Base-by-base conservation (phyloP, 2,888 invertebrate genomes). In the Thecocarcelia acutangulata region DNA sequence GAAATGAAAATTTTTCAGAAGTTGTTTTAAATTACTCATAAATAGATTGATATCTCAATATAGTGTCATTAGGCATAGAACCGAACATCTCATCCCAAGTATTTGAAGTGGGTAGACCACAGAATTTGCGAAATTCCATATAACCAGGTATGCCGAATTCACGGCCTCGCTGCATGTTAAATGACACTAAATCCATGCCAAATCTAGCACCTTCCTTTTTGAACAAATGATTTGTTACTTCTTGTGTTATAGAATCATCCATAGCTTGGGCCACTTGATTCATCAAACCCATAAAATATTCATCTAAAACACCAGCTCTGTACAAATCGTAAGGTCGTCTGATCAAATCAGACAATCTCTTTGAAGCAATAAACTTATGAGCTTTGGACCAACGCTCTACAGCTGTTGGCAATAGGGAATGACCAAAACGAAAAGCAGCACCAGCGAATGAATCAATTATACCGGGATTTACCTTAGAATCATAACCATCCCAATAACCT, bases 341-440 rank as follows among this genome's bases (percentile, higher is more conserved):
- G 87, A 97, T 97, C 74, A 97, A 92, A 88, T 97, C 96, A 0
- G 97, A 96, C 61, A 97, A 91, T 86, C 97, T 93, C 89, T 97
- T 96, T 0, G 97, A 97, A 83, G 97, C 97, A 84, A 97, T 97
- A 88, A 97, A 97, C 91, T 97, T 97, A 90, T 97, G 97, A 24
- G 96, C 97, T 91, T 97, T 97, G 72, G 97, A 97, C 97, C 97
- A 97, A 88, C 97, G 93, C 90, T 97, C 97, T 4, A 97, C 95
- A 24, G 96, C 96, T 1, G 97, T 97, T 11, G 97, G 97, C 81
- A 97, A 90, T 17, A 97, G 91, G 0, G 97, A 97, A 89, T 97
- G 97, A 0, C 97, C 97, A 86, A 97, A 97, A 86, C 97, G 93
- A 91, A 97, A 97, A 12, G 97, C 97, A 54, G 97, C 97, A 13